A percentile compares a stretch with the other conserved stretches of the same genome.
phyloP scores from a whole-genome alignment of 2,113 vertebrate genomes.

The Galbula dea region DNA sequence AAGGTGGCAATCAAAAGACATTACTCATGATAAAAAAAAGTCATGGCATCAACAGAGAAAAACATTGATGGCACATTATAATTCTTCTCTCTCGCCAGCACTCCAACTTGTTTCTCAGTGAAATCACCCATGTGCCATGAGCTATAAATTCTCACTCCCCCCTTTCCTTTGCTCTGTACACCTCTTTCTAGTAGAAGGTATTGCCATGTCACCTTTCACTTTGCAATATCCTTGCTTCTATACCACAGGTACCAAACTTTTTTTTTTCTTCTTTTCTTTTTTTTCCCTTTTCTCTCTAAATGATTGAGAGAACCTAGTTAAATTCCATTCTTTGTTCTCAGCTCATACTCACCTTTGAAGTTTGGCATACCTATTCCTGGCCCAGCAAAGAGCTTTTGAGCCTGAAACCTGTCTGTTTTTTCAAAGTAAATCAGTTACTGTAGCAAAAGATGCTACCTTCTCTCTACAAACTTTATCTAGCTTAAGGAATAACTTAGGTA shows the following conservation, averaged over 20 bases:
- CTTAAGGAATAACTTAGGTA: background rate
- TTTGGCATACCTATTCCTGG: background rate
- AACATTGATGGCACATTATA: background rate
- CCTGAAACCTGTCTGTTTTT: background rate
- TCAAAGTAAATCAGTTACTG: background rate
- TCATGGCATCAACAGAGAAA: background rate
- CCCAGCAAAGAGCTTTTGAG: background rate
- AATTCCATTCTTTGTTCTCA: background rate
- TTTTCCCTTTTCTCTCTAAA: too few relatives aligned
- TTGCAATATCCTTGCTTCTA: background rate
- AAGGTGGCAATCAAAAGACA: background rate
- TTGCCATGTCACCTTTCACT: background rate
- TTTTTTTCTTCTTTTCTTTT: accelerated
- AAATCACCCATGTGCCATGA: background rate
- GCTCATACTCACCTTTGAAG: background rate
- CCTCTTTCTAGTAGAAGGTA: background rate
- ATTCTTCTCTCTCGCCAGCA: background rate
- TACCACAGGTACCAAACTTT: background rate
- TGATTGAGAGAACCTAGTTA: background rate
- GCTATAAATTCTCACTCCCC: background rate
- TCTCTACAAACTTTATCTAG: background rate
- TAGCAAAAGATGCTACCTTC: background rate
- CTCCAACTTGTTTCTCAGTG: background rate
- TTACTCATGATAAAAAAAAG: background rate
- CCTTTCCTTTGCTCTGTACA: background rate